phyloP scores from a whole-genome alignment of 2,888 invertebrate species.

The Malthinus seriepunctatus region DNA sequence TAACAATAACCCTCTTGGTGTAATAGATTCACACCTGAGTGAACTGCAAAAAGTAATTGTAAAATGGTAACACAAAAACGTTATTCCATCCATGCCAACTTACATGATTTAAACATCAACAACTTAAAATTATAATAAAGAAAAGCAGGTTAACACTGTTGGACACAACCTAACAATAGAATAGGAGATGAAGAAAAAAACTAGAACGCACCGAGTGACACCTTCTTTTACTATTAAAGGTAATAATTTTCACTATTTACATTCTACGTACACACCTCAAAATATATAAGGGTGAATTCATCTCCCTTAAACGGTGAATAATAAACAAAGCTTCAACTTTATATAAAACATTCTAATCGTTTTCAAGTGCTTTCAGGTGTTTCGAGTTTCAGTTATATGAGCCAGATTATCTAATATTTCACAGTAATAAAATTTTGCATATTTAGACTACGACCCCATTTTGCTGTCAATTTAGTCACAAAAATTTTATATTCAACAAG shows the following conservation, averaged over 20 bases:
- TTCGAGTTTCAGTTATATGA: not conserved
- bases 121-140: conserved; percentile 5
- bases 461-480: not conserved
- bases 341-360: conserved; percentile 51
- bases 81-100: conserved; percentile 7
- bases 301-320: conserved; percentile 38
- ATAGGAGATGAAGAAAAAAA: conserved; percentile 16
- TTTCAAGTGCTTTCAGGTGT: conserved; percentile 53
- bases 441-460: not conserved
- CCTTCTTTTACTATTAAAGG: conserved; percentile 39
- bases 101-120: conserved; percentile 28
- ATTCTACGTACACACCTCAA: conserved; percentile 26
- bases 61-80: conserved; percentile 7
- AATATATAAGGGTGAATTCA: conserved; percentile 23
- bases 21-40: conserved; percentile 6
- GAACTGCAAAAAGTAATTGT: conserved; percentile 3
- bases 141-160: conserved; percentile 17
- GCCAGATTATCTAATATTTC: not conserved
- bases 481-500: no score
- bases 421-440: conserved; percentile 2
- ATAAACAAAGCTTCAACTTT: conserved; percentile 34
- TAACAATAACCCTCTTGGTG: not conserved
- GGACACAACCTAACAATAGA: conserved; percentile 18
- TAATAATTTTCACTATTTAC: conserved; percentile 40
- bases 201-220: conserved; percentile 34